Conservation (phyloP, 2,113 vertebrate species). For the Chitala chitala region DNA sequence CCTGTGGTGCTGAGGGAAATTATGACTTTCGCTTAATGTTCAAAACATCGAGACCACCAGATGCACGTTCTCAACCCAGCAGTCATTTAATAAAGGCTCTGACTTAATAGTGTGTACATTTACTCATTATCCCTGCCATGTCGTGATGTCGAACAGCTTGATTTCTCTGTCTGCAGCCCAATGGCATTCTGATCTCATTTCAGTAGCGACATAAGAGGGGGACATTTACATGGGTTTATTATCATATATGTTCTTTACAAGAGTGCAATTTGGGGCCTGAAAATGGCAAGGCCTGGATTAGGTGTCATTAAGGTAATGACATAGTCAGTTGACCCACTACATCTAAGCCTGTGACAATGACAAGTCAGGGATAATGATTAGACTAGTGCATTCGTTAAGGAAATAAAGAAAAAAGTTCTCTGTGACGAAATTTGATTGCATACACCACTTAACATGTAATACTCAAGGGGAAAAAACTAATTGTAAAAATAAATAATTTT, state of each 20-base stretch:
- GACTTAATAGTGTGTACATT: neutral
- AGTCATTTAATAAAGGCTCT: neutral
- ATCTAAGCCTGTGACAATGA: neutral
- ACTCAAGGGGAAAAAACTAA: conserved; percentile 4
- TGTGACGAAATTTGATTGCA: conserved; percentile 1
- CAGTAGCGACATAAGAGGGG: neutral
- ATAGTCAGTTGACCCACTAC: no score
- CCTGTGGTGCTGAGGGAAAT: neutral
- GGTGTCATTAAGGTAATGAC: no score
- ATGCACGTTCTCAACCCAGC: neutral
- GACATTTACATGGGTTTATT: neutral
- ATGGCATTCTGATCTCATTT: neutral
- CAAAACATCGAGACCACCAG: neutral
- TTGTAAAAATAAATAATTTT: neutral
- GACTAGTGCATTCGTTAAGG: conserved; percentile 4
- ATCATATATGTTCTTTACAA: neutral
- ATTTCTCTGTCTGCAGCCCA: neutral
- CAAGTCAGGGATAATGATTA: neutral
- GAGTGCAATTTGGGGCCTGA: neutral
- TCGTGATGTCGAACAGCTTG: neutral
- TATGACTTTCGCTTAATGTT: neutral
- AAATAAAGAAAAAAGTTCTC: neutral
- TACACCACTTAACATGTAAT: neutral
- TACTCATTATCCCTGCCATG: neutral
- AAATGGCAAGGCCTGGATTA: no score